Percentiles rank a stretch among this genome's conserved stretches.
Conservation (phyloP, 1,140 invertebrate species). For the Heterodera carotae region DNA sequence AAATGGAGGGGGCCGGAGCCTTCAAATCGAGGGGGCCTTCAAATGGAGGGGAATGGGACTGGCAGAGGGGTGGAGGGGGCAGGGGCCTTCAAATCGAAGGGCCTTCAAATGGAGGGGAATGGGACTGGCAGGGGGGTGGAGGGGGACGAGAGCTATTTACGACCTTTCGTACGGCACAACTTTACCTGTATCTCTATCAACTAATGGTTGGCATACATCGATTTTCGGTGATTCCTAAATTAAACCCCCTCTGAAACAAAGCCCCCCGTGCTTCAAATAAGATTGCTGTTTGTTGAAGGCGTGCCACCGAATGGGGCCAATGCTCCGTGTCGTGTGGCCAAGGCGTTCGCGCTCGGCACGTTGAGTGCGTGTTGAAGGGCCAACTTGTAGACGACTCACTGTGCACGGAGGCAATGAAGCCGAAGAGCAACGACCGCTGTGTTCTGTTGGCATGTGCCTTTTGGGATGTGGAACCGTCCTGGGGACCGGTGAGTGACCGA, state of each 20-base stretch:
- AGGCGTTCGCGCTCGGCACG: conserved; percentile 46
- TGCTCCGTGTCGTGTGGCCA: conserved; percentile 60
- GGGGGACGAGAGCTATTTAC: no score
- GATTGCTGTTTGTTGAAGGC: conserved; percentile 1
- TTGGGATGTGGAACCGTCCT: conserved; percentile 49
- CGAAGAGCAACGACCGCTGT: conserved; percentile 33
- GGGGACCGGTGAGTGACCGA: no score
- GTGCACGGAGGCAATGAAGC: conserved; percentile 27
- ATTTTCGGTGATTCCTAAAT: neutral
- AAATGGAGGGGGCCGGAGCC: no score
- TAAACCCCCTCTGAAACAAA: neutral
- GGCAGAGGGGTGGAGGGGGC: no score
- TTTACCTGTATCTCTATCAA: no score
- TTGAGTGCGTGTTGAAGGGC: conserved; percentile 60
- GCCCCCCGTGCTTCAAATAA: neutral
- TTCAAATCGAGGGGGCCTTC: no score
- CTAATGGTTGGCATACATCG: no score
- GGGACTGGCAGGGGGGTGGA: no score
- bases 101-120: no score
- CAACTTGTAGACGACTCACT: conserved; percentile 56
- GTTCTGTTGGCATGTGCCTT: conserved; percentile 50
- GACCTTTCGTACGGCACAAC: no score
- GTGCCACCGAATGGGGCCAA: conserved; percentile 21
- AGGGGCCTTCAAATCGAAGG: no score
- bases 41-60: no score